phyloP scores from a whole-genome alignment of 2,797 vertebrate genomes.

The Intellagama lesueurii region DNA sequence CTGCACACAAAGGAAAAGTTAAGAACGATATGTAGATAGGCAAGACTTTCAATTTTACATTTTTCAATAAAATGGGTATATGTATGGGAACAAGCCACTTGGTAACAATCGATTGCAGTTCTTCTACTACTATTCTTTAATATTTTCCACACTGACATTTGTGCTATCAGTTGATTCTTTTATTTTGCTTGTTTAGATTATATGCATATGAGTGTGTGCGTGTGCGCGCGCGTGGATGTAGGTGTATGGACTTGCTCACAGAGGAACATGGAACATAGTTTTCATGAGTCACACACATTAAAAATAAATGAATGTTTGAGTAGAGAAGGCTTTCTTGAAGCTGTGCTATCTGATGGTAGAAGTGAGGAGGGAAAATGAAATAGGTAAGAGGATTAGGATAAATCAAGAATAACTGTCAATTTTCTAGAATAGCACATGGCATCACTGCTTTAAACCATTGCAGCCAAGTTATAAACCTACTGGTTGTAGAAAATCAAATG shows the following conservation, averaged over 20 bases:
- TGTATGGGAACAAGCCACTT: too few species aligned
- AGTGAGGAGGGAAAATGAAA: background rate
- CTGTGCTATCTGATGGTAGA: conserved; percentile 34
- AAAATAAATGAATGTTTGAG: conserved; percentile 52
- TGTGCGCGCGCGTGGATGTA: background rate
- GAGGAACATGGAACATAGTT: conserved; percentile 50
- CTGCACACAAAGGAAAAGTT: too few species aligned
- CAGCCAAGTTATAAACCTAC: conserved; percentile 51
- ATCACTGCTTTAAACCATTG: conserved; percentile 50
- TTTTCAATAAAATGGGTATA: too few species aligned
- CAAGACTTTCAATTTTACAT: too few species aligned
- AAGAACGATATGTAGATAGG: too few species aligned
- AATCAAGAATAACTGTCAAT: conserved; percentile 48
- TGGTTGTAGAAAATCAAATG: conserved; percentile 24
- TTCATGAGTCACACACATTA: conserved; percentile 59
- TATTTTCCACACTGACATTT: too few species aligned
- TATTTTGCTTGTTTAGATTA: too few species aligned
- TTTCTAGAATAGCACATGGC: conserved; percentile 40
- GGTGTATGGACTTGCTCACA: background rate
- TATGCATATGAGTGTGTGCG: too few species aligned
- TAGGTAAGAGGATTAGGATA: conserved; percentile 47
- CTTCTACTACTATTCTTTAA: too few species aligned
- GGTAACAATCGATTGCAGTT: too few species aligned
- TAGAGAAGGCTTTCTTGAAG: conserved; percentile 21
- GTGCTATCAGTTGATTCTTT: too few species aligned